Base-by-base conservation (phyloP, 2,797 vertebrate genomes). In the Lates japonicus region DNA sequence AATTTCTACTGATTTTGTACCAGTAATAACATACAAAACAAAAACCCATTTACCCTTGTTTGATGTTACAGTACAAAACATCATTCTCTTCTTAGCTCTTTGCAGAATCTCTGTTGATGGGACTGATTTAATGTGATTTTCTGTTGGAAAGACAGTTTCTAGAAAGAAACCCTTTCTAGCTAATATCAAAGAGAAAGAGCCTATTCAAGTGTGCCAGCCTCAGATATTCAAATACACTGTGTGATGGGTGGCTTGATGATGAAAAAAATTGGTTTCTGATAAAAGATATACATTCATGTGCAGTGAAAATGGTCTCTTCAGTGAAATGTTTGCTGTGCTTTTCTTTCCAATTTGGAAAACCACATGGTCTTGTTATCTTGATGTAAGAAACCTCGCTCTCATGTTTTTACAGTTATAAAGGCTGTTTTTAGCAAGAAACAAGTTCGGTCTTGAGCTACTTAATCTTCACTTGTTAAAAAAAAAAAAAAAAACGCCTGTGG, bases 171-270 rank as follows among this genome's bases (percentile, higher is more conserved):
- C 59, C 48, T 35, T 70, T 74, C 59, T 25, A 52, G 33, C 14
- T 68, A 58, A 66, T 70, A 81, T 90, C 78, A 87, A 79, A 85
- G 41, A 48, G 14, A 37, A 11, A 42, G 25, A 29, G 31, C 76
- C 37, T 41, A 9, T 74, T 44, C 51, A 72, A 82, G 63, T 58
- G 55, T 55, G 74, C n/a, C 3, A 7, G 46, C 61, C 42, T 82
- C 19, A 76, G 67, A 84, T 83, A 72, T 70, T 86, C 19, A 82
- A 82, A 81, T 61, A 44, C 2, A 60, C 20, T 29, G 52, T 42
- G 48, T 81, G 63, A 76, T 61, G 67, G n/a, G 13, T 19, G 9
- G 44, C 61, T n/a, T 2, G 31, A 66, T 66, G 41, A 83, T 76
- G 22, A 75, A 58, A 82, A 59, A 59, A 64, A 2, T 35, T 9